Conservation (phyloP, 2,113 vertebrate species). For the Rhinopithecus roxellana region DNA sequence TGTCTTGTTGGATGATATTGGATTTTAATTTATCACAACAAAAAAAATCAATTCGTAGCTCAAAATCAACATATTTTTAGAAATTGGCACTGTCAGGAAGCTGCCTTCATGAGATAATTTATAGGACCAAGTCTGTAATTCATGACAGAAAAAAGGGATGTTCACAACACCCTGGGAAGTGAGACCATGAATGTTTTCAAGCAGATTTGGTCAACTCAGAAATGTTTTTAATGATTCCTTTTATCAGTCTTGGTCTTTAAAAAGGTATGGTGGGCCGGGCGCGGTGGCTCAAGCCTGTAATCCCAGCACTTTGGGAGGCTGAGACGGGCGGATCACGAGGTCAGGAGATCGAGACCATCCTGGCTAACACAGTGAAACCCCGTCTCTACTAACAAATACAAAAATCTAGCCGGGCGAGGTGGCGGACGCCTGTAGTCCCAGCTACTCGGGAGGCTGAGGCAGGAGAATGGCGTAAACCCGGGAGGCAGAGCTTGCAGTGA, state of each 20-base stretch:
- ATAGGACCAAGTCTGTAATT: constrained; percentile 71
- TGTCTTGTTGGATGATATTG: constrained; percentile 76
- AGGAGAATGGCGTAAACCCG: too few relatives aligned
- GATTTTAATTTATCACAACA: constrained; percentile 84
- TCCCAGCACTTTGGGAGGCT: too few relatives aligned
- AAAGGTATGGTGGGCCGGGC: not conserved
- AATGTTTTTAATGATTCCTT: not conserved
- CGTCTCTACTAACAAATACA: too few relatives aligned
- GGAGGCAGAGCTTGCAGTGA: too few relatives aligned
- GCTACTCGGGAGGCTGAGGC: too few relatives aligned
- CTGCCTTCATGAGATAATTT: constrained; percentile 72
- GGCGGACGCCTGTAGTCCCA: too few relatives aligned
- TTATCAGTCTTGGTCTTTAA: constrained; percentile 4
- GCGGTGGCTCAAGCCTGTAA: too few relatives aligned
- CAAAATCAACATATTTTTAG: constrained; percentile 75
- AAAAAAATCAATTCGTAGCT: constrained; percentile 81
- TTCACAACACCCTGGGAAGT: constrained; percentile 48
- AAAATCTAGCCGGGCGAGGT: too few relatives aligned
- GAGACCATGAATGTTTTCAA: not conserved
- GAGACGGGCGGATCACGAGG: too few relatives aligned
- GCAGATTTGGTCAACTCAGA: not conserved
- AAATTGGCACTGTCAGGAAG: constrained; percentile 76
- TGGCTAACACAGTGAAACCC: too few relatives aligned
- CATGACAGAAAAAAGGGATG: constrained; percentile 58
- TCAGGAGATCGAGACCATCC: too few relatives aligned